Percentiles rank a stretch among this genome's conserved stretches.
phyloP scores from a whole-genome alignment of 2,113 vertebrate genomes.

The Bostrychus sinensis region DNA sequence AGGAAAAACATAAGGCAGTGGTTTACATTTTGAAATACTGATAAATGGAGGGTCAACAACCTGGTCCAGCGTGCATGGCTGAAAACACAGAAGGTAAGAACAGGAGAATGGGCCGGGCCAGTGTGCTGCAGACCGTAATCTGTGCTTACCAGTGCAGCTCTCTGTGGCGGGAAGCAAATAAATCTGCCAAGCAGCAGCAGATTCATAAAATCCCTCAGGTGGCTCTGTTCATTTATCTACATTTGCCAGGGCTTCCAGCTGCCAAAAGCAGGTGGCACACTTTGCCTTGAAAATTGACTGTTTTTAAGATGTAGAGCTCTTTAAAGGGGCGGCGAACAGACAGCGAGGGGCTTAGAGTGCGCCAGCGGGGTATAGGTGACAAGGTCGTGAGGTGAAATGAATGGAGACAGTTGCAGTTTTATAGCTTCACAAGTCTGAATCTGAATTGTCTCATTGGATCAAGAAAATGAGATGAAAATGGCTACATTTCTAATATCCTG shows the following conservation, averaged over 20 bases:
- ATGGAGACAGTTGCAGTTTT: conserved; percentile 30
- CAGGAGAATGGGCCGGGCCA: conserved; percentile 56
- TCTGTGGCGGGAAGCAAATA: conserved; percentile 74
- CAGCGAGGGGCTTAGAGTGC: conserved; percentile 44
- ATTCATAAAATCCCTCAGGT: conserved; percentile 83
- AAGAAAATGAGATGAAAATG: conserved; percentile 69
- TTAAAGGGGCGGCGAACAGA: conserved; percentile 53
- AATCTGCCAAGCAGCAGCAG: conserved; percentile 81
- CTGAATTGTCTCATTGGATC: conserved; percentile 50
- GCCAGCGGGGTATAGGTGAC: conserved; percentile 46
- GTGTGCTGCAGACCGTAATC: conserved; percentile 76
- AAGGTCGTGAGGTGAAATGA: conserved; percentile 51
- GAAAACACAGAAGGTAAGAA: conserved; percentile 56
- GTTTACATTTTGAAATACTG: conserved; percentile 66
- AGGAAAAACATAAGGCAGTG: conserved; percentile 44
- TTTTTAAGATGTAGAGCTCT: conserved; percentile 75
- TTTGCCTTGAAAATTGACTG: conserved; percentile 77
- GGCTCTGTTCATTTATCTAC: conserved; percentile 82
- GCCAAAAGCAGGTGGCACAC: conserved; percentile 81
- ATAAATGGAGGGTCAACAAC: conserved; percentile 72
- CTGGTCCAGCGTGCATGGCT: conserved; percentile 37
- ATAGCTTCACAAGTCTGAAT: conserved; percentile 24
- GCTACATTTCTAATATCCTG: conserved; percentile 65
- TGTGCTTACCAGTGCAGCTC: conserved; percentile 79
- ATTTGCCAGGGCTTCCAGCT: conserved; percentile 79